phyloP scores from a whole-genome alignment of 1,140 invertebrate species.

The Musca domestica region DNA sequence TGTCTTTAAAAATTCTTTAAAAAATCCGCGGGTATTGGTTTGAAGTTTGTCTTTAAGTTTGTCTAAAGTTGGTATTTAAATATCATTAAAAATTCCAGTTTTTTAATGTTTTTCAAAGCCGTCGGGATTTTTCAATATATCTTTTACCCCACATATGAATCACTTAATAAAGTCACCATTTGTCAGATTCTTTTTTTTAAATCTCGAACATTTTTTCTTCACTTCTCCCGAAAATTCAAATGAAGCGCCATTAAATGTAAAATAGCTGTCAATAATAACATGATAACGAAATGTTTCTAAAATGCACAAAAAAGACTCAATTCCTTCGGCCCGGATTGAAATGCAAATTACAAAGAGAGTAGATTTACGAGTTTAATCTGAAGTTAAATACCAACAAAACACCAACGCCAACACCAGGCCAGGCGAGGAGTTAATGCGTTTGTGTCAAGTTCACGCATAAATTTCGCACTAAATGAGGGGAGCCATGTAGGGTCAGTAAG shows the following conservation, averaged over 20 bases:
- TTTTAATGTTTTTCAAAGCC: too few relatives aligned
- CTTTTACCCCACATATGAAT: too few relatives aligned
- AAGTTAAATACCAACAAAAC: conserved; percentile 22
- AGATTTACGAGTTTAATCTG: conserved; percentile 1
- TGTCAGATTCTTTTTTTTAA: too few relatives aligned
- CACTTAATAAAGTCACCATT: too few relatives aligned
- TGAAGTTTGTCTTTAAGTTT: too few relatives aligned
- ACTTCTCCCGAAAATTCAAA: conserved; percentile 14
- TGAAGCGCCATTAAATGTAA: conserved; percentile 48
- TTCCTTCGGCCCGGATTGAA: background rate
- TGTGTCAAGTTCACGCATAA: conserved; percentile 53
- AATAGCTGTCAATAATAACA: conserved; percentile 42
- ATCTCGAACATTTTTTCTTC: too few relatives aligned
- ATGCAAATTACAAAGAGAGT: too few relatives aligned
- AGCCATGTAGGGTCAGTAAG: conserved; percentile 47
- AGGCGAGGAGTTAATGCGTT: conserved; percentile 41
- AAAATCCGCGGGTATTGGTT: too few relatives aligned
- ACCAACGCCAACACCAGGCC: conserved; percentile 22
- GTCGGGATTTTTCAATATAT: too few relatives aligned
- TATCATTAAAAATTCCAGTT: too few relatives aligned
- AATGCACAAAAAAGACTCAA: background rate
- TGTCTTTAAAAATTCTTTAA: too few relatives aligned
- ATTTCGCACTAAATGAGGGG: conserved; percentile 36
- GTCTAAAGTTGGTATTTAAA: too few relatives aligned
- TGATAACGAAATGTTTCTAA: conserved; percentile 30